phyloP scores from a whole-genome alignment of 2,797 vertebrate species.

The Alauda arvensis region DNA sequence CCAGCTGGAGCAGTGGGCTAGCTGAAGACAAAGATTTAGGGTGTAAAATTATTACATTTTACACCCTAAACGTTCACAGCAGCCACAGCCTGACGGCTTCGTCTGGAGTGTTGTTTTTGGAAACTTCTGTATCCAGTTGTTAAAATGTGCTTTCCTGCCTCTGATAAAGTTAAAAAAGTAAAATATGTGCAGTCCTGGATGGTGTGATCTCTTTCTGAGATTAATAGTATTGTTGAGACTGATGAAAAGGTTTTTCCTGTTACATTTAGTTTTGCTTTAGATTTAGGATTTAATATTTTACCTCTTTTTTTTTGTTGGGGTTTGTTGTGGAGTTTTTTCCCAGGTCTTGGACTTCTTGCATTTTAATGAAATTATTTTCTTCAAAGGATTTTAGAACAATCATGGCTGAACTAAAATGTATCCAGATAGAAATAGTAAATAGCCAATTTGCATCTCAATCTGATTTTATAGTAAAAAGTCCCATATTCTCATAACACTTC shows the following conservation, averaged over 20 bases:
- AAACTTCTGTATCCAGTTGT: not conserved
- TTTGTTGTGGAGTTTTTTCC: not conserved
- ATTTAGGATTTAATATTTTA: not conserved
- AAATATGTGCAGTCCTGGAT: not conserved
- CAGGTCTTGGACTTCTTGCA: not conserved
- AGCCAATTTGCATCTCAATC: not conserved
- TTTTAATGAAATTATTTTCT: not conserved
- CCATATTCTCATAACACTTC: not conserved
- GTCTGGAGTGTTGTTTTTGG: not conserved
- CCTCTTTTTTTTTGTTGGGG: not conserved
- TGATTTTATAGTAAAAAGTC: not conserved
- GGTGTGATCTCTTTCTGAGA: not conserved
- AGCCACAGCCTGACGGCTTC: not conserved
- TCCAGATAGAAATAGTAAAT: not conserved
- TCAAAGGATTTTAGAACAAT: not conserved
- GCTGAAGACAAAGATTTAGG: not conserved
- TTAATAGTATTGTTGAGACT: not conserved
- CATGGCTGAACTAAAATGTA: not conserved
- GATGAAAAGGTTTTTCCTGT: not conserved
- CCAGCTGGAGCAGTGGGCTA: not conserved
- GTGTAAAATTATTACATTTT: accelerated
- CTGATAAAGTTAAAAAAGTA: not conserved
- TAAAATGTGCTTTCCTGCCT: not conserved
- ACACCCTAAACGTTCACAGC: not conserved
- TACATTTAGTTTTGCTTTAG: not conserved